Conservation (phyloP, 2,113 vertebrate genomes). For the Brienomyrus brachyistius region DNA sequence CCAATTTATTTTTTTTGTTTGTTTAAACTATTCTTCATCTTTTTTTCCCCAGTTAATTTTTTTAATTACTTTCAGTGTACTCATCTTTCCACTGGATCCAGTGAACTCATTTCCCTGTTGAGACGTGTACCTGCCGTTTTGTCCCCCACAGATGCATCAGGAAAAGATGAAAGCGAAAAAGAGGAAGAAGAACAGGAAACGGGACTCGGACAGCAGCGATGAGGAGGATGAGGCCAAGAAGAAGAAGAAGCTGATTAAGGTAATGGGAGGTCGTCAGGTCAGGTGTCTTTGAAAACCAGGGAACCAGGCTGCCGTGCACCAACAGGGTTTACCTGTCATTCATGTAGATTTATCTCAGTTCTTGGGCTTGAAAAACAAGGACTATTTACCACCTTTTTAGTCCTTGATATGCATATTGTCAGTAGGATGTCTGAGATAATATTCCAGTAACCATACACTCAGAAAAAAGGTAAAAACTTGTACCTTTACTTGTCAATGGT, state of each 20-base stretch:
- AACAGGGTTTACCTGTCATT: background rate
- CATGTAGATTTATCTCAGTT: background rate
- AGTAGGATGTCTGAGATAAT: background rate
- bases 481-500: no score
- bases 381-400: background rate
- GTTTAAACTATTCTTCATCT: background rate
- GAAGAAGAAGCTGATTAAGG: constrained; percentile 85
- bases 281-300: background rate
- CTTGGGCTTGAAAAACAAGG: background rate
- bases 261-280: constrained; percentile 29
- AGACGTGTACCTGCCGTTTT: background rate
- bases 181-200: constrained; percentile 78
- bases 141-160: constrained; percentile 73
- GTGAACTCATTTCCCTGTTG: background rate
- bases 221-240: constrained; percentile 88
- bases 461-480: no score
- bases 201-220: constrained; percentile 75
- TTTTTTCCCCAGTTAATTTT: background rate
- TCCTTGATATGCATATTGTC: background rate
- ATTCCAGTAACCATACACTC: background rate
- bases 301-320: background rate
- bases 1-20: background rate
- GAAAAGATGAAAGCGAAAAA: constrained; percentile 84
- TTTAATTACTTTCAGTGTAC: background rate
- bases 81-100: background rate